Conservation (phyloP, 2,113 vertebrate genomes). For the Hemiprocne comata region DNA sequence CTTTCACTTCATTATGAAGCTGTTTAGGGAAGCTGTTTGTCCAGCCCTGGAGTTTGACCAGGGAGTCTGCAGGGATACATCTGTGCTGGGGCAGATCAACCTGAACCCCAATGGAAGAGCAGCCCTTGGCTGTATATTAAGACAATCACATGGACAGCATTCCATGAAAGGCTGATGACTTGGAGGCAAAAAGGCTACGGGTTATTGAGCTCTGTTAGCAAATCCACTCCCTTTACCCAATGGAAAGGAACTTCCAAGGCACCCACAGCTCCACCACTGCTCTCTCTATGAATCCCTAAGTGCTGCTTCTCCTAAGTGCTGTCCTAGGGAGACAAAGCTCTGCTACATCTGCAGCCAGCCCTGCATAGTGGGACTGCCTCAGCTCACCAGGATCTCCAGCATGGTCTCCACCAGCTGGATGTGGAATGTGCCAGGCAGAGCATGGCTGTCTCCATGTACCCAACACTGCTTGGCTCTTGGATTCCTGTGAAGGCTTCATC, state of each 20-base stretch:
- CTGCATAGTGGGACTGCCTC: not conserved
- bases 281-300: not conserved
- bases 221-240: not conserved
- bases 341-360: not conserved
- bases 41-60: not conserved
- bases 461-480: not conserved
- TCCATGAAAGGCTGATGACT: not conserved
- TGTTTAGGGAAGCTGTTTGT: not conserved
- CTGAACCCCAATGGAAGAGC: not conserved
- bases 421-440: not conserved
- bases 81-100: not conserved
- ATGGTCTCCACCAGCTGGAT: not conserved
- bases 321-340: not conserved
- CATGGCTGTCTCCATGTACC: not conserved
- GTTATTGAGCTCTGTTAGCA: not conserved
- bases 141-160: not conserved
- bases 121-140: not conserved
- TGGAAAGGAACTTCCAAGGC: not conserved
- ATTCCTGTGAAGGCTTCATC: not conserved
- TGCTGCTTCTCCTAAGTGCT: fast-evolving
- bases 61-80: not conserved
- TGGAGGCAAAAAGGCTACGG: not conserved
- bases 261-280: not conserved
- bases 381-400: not conserved
- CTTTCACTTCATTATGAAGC: not conserved